Evolutionary conservation across 2,113 vertebrate genomes (phyloP).

Genomic region (Tupaia tana): DNA sequence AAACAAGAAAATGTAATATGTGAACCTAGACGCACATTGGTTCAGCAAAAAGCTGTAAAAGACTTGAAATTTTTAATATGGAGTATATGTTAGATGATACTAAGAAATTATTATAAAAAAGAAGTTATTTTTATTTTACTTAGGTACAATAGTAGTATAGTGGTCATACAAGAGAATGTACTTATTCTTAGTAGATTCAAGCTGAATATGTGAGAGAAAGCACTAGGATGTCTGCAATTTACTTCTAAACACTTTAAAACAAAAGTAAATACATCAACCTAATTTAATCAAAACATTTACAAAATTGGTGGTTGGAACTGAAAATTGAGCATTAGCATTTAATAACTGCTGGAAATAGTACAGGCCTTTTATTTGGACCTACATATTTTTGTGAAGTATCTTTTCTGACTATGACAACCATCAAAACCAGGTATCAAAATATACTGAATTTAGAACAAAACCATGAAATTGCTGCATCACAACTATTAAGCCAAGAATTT

Average conservation of each 20-base stretch:
- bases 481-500: slow-evolving; percentile 46
- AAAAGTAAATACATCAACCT: neutral
- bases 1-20: neutral
- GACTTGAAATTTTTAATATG: neutral
- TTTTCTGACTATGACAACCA: neutral
- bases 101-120: neutral
- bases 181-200: neutral
- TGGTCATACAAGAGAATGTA: neutral
- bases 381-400: neutral
- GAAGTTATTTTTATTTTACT: neutral
- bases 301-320: neutral
- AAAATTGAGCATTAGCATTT: neutral
- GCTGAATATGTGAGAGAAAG: neutral
- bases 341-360: neutral
- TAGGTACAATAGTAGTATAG: neutral
- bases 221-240: neutral
- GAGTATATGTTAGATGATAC: neutral
- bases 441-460: slow-evolving; percentile 24
- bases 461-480: neutral
- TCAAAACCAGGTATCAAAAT: slow-evolving; percentile 20
- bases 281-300: neutral
- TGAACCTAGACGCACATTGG: neutral
- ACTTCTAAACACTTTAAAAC: slow-evolving; percentile 48
- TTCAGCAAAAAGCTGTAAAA: neutral
- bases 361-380: neutral